Conservation (phyloP, 2,888 invertebrate genomes). For the Cetonia aurata region DNA sequence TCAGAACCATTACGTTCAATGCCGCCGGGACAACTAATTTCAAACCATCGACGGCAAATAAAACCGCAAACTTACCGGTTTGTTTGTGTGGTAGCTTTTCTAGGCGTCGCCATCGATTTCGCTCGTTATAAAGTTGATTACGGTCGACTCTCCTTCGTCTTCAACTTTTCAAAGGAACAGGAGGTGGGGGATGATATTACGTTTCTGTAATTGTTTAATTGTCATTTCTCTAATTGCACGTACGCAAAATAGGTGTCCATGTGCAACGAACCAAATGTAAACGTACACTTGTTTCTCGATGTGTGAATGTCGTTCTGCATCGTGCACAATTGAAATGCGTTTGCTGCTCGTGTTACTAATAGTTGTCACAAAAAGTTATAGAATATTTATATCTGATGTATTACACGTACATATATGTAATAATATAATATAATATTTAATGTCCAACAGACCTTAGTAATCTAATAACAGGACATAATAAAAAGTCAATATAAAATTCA, state of each 20-base stretch:
- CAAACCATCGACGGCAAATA: not conserved
- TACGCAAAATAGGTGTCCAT: not conserved
- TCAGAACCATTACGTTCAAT: slow-evolving; percentile 11
- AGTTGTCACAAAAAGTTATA: not conserved
- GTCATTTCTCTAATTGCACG: not conserved
- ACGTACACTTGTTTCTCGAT: slow-evolving; percentile 18
- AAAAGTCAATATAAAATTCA: no score
- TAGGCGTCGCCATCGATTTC: no score
- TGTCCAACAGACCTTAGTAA: no score
- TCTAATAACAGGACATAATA: no score
- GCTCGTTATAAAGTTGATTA: no score
- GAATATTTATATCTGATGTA: not conserved
- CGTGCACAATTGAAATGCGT: slow-evolving; percentile 14
- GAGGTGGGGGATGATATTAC: not conserved
- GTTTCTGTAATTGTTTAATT: not conserved
- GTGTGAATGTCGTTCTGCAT: slow-evolving; percentile 32
- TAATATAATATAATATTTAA: no score
- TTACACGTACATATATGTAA: not conserved
- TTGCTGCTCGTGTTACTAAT: not conserved
- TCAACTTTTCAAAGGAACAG: no score
- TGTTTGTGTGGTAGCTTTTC: slow-evolving; percentile 6
- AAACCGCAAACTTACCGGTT: slow-evolving; percentile 8
- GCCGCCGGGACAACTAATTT: slow-evolving; percentile 14
- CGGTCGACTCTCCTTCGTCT: no score
- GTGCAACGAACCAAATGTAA: slow-evolving; percentile 15